Evolutionary conservation across 92 coral and sea anemone species (phyloP), one percentile per base, ranked within the genome.

Genomic region (Epizoanthus stellaris): DNA sequence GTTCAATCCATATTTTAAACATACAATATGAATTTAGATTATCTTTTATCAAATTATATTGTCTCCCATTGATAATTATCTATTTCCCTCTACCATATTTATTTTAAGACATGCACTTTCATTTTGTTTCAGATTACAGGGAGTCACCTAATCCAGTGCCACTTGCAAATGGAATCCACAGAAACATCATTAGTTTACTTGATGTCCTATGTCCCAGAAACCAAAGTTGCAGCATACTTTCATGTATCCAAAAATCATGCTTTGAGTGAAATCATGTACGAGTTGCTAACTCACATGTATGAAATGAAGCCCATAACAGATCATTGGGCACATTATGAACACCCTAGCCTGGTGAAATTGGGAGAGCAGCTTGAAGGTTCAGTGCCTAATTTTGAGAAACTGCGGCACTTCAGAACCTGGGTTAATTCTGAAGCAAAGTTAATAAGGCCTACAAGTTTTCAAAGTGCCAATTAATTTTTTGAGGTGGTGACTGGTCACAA

Each of bases 121-220:
- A 16, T 21, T 42, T 80, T 89, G 16, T 80, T 80, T 65, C 81
- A 81, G 90, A 75, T 81, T 65, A 86, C 81, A 64, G 85, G 87
- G 58, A 81, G 85, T 68, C 93, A 86, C 69, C 63, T 89, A n/a
- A 70, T 81, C 58, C 87, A 85, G 84, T 85, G 93, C 93, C 87
- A 89, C 66, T 68, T 85, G 85, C 86, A 85, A 70, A 86, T 86
- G 84, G 85, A 89, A 69, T 81, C 80, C 84, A 86, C 93, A 11
- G 79, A 82, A 75, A 86, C 88, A 90, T 52, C 74, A 49, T 66
- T 86, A 68, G 83, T 70, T 81, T 90, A 86, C 85, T 86, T 90
- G 89, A 90, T 86, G 85, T 86, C 90, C 81, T 86, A 75, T 82
- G 90, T 82, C 20, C 89, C 86, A 82, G 83, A 82, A 86, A 80